These are phyloP conservation scores for Narcine bancroftii DNA, from an alignment of 2,113 vertebrate species.

Conservation along the genomic window DNA sequence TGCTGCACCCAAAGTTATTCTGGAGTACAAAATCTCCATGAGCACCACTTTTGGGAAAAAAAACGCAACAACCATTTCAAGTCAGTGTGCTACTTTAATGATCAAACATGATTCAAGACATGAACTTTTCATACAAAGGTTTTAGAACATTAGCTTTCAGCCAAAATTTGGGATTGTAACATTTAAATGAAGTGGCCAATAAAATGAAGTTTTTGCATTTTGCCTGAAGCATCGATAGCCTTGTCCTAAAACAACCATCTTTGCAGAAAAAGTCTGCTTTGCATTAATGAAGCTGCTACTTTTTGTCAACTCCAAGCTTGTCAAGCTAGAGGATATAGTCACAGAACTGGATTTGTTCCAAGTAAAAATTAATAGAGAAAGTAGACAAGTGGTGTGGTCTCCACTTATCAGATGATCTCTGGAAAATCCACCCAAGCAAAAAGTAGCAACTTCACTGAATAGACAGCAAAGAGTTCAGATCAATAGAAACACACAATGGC, in stretches of 20 bases:
- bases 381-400: neutral
- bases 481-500: neutral
- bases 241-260: neutral
- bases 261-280: no score
- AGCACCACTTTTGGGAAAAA: neutral
- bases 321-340: neutral
- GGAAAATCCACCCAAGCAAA: neutral
- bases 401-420: neutral
- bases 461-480: neutral
- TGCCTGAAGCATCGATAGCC: neutral
- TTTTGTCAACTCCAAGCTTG: neutral
- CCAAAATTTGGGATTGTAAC: neutral
- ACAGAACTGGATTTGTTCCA: neutral
- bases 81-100: slow-evolving; percentile 16
- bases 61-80: neutral
- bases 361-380: neutral
- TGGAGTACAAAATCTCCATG: no score
- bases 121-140: slow-evolving; percentile 19
- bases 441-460: neutral
- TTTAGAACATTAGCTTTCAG: slow-evolving; percentile 7
- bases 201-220: slow-evolving; percentile 6
- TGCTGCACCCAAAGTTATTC: no score
- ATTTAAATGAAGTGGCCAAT: neutral
- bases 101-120: slow-evolving; percentile 24
- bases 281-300: slow-evolving; percentile 6